Conservation (phyloP, 2,888 invertebrate species). For the Gari tellinella region DNA sequence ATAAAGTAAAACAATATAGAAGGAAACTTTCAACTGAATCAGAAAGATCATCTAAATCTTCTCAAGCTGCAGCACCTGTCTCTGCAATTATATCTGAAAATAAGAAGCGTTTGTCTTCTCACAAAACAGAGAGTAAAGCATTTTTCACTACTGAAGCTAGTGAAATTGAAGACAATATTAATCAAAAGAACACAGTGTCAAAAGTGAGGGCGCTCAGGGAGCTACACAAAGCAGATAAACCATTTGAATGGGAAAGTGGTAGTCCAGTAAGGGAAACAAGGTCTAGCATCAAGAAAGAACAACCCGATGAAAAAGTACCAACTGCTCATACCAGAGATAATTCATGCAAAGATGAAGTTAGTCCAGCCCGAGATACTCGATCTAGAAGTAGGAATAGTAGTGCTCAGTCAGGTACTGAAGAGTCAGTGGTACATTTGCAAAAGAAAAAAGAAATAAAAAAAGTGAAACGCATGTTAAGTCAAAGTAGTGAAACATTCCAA, state of each 20-base stretch:
- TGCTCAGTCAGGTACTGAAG: background rate
- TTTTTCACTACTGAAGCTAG: background rate
- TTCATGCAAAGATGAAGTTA: too few species aligned
- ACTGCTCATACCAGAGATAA: background rate
- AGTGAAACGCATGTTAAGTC: too few species aligned
- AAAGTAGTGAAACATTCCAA: too few species aligned
- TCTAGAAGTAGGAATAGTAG: background rate
- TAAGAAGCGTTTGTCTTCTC: background rate
- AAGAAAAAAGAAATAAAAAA: too few species aligned
- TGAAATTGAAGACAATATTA: too few species aligned
- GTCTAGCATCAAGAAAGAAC: too few species aligned
- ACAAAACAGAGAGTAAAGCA: background rate
- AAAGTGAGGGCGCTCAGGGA: constrained; percentile 32
- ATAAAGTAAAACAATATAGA: constrained; percentile 28
- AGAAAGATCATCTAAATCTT: background rate
- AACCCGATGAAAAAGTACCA: too few species aligned
- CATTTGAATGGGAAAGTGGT: constrained; percentile 41
- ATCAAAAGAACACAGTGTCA: too few species aligned
- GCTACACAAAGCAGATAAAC: constrained; percentile 26
- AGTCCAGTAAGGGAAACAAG: constrained; percentile 19
- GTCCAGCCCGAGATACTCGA: too few species aligned
- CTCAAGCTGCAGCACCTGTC: background rate
- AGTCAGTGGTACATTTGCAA: background rate
- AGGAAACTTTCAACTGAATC: background rate
- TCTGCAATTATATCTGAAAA: constrained; percentile 10